A percentile compares a stretch with the other conserved stretches of the same genome.
phyloP scores from a whole-genome alignment of 2,797 vertebrate genomes.

The Takifugu rubripes region DNA sequence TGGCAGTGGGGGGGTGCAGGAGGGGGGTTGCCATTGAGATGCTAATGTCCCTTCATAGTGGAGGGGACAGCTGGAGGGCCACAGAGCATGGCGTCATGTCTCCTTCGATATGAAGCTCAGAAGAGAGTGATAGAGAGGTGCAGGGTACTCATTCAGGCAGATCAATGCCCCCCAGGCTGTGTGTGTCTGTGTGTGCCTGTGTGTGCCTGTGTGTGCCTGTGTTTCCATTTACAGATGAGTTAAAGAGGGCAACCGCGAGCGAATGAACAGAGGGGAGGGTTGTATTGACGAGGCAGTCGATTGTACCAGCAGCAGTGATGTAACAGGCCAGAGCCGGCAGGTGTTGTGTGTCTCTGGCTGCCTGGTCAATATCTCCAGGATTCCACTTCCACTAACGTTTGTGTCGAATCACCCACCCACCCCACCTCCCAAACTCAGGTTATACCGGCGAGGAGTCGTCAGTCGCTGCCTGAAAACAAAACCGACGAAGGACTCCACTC shows the following conservation, averaged over 20 bases:
- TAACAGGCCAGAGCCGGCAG: constrained; percentile 51
- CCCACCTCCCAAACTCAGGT: not conserved
- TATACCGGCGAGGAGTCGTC: constrained; percentile 1
- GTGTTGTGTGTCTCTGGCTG: constrained; percentile 31
- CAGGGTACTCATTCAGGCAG: constrained; percentile 60
- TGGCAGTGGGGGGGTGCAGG: not conserved
- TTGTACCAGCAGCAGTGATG: constrained; percentile 62
- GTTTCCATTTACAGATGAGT: constrained; percentile 51
- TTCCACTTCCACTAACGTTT: constrained; percentile 27
- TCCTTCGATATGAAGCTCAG: constrained; percentile 61
- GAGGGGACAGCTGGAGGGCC: constrained; percentile 73
- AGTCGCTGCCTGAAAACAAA: not conserved
- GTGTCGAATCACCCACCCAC: constrained; percentile 6
- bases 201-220: constrained; percentile 21
- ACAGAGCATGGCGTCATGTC: constrained; percentile 75
- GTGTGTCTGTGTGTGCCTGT: constrained; percentile 27
- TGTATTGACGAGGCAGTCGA: constrained; percentile 60
- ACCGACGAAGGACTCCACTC: constrained; percentile 10
- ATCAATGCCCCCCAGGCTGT: constrained; percentile 59
- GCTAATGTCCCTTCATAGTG: constrained; percentile 68
- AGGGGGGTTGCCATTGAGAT: constrained; percentile 62
- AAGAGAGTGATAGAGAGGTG: constrained; percentile 39
- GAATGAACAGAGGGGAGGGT: not conserved
- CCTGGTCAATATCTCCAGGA: constrained; percentile 25
- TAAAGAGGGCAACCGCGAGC: constrained; percentile 58